Evolutionary conservation across 2,888 invertebrate genomes (phyloP).

Genomic region (Drosophila conformis): DNA sequence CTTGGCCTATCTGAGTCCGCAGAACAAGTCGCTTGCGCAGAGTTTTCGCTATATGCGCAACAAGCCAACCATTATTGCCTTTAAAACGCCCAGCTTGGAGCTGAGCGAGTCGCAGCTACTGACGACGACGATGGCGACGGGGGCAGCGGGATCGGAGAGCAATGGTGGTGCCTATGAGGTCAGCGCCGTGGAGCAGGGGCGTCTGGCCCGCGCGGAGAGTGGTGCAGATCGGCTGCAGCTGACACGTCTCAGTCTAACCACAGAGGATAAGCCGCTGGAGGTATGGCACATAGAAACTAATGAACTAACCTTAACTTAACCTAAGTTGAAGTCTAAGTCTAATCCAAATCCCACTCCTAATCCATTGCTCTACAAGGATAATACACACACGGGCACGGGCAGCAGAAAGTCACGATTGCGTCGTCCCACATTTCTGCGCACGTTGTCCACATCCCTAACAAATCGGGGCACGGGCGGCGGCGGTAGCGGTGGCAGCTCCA

Average conservation of each 20-base stretch:
- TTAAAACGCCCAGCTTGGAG: conserved; percentile 93
- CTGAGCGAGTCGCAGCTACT: conserved; percentile 87
- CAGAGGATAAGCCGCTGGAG: conserved; percentile 90
- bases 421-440: conserved; percentile 84
- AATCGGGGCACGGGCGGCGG: conserved; percentile 63
- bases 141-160: conserved; percentile 81
- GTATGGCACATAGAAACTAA: conserved; percentile 79
- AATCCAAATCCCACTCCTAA: conserved; percentile 4
- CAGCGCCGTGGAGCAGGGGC: conserved; percentile 86
- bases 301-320: conserved; percentile 21
- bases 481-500: conserved; percentile 81
- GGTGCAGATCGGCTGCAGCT: conserved; percentile 43
- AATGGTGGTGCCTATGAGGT: conserved; percentile 37
- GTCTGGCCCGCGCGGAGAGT: conserved; percentile 81
- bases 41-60: conserved; percentile 96
- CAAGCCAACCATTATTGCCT: conserved; percentile 95
- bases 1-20: conserved; percentile 90
- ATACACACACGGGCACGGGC: conserved; percentile 53
- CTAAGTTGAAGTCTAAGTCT: conserved; percentile 11
- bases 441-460: conserved; percentile 82
- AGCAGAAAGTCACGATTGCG: conserved; percentile 83
- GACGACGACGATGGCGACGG: conserved; percentile 68
- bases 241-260: conserved; percentile 47
- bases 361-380: conserved; percentile 62
- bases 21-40: conserved; percentile 92